These are phyloP conservation scores for Zaprionus inermis DNA, from an alignment of 1,140 invertebrate species.

Conservation along the genomic window DNA sequence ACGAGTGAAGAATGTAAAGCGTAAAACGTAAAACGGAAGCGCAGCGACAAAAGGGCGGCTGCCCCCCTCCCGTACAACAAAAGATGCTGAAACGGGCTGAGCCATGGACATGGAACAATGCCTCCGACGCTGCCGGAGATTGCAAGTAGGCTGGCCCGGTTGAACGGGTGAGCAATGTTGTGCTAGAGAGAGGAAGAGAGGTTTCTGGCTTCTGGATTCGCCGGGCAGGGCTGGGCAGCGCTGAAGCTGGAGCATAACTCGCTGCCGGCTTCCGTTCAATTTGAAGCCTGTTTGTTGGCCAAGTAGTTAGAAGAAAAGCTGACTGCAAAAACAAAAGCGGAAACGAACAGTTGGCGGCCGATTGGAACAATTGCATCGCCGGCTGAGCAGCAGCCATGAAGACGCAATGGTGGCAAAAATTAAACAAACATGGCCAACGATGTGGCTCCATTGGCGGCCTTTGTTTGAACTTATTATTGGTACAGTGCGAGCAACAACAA, in stretches of 20 bases:
- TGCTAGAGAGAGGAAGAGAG: slow-evolving; percentile 5
- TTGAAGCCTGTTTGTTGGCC: slow-evolving; percentile 79
- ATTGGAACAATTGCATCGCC: slow-evolving; percentile 75
- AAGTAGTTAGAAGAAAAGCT: slow-evolving; percentile 62
- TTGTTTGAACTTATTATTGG: slow-evolving; percentile 82
- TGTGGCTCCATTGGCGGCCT: slow-evolving; percentile 56
- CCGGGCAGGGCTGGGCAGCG: slow-evolving; percentile 20
- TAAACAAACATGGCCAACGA: slow-evolving; percentile 71
- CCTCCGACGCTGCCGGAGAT: slow-evolving; percentile 64
- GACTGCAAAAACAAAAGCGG: slow-evolving; percentile 73
- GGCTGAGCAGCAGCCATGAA: slow-evolving; percentile 39
- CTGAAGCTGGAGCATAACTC: slow-evolving; percentile 71
- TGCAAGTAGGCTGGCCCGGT: slow-evolving; percentile 45
- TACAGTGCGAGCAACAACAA: slow-evolving; percentile 63
- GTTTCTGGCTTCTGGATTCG: background rate
- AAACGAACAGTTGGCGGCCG: slow-evolving; percentile 78
- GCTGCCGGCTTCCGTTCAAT: slow-evolving; percentile 77
- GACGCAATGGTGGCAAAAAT: slow-evolving; percentile 73
- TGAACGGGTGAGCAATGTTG: slow-evolving; percentile 32
- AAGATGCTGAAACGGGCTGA: slow-evolving; percentile 71
- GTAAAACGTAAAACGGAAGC: slow-evolving; percentile 65
- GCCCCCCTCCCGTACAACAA: slow-evolving; percentile 64
- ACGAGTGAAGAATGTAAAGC: slow-evolving; percentile 22
- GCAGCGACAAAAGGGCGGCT: slow-evolving; percentile 75
- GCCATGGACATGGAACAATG: slow-evolving; percentile 78